Evolutionary conservation across 2,797 vertebrate genomes (phyloP).

Genomic region (Enteromius radiatus): DNA sequence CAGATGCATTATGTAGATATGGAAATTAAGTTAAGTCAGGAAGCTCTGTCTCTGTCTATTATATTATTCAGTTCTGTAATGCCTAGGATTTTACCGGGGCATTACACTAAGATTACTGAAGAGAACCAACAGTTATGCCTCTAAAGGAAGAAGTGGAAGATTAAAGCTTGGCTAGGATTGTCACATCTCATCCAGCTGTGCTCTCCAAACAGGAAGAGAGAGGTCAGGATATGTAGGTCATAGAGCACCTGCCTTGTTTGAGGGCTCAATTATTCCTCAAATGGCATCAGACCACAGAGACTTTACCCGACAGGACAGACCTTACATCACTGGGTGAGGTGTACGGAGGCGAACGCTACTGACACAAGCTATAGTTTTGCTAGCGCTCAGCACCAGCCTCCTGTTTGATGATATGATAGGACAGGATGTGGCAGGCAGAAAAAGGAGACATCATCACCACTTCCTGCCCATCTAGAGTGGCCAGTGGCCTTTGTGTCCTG

Average conservation of each 20-base stretch:
- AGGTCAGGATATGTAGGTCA: constrained; percentile 69
- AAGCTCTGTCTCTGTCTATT: constrained; percentile 60
- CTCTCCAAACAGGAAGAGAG: constrained; percentile 58
- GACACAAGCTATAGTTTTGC: background rate
- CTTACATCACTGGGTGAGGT: constrained; percentile 4
- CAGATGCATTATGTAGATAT: constrained; percentile 20
- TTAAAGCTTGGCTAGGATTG: constrained; percentile 71
- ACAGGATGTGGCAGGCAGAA: constrained; percentile 63
- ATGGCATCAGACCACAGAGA: constrained; percentile 43
- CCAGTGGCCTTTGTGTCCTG: constrained; percentile 34
- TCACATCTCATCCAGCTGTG: constrained; percentile 71
- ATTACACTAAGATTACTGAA: constrained; percentile 77
- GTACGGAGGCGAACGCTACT: background rate
- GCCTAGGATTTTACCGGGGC: constrained; percentile 68
- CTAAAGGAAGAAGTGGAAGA: constrained; percentile 66
- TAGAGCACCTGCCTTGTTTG: constrained; percentile 67
- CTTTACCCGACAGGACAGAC: constrained; percentile 31
- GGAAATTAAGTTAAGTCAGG: constrained; percentile 31
- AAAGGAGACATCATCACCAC: constrained; percentile 62
- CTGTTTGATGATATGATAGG: constrained; percentile 7
- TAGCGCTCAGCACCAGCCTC: constrained; percentile 3
- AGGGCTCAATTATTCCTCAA: constrained; percentile 65
- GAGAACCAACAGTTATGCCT: constrained; percentile 64
- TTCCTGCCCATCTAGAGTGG: constrained; percentile 50
- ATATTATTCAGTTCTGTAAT: constrained; percentile 74